These are phyloP conservation scores for Grammomys surdaster DNA, from an alignment of 2,113 vertebrate genomes.

Conservation along the genomic window DNA sequence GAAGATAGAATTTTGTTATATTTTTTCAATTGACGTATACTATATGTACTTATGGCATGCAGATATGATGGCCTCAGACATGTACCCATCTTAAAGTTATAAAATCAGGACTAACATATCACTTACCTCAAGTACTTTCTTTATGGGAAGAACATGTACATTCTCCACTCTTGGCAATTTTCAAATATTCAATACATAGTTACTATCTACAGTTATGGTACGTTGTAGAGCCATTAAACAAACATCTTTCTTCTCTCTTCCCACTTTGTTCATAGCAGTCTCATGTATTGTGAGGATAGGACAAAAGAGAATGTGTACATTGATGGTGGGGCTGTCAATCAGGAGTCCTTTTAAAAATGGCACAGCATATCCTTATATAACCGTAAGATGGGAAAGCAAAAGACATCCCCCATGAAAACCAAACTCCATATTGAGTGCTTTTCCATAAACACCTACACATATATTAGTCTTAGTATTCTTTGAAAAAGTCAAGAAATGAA, in stretches of 20 bases:
- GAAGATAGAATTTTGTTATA: not conserved
- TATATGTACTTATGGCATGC: not conserved
- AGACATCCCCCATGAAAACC: too few relatives aligned
- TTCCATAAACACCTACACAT: not conserved
- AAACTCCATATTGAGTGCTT: not conserved
- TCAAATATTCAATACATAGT: not conserved
- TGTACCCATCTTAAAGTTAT: accelerated
- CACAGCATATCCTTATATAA: not conserved
- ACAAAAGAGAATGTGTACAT: not conserved
- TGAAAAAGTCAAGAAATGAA: not conserved
- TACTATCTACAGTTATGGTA: not conserved
- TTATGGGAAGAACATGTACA: not conserved
- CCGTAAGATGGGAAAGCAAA: not conserved
- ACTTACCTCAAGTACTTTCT: not conserved
- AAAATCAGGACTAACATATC: not conserved
- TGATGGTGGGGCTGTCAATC: not conserved
- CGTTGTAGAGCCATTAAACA: not conserved
- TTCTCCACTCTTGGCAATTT: not conserved
- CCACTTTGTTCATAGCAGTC: accelerated
- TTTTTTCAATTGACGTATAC: not conserved
- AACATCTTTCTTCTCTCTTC: not conserved
- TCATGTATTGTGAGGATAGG: not conserved
- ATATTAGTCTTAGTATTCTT: not conserved
- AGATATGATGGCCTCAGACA: not conserved
- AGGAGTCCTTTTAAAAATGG: not conserved